Conservation (phyloP, 2,113 vertebrate genomes). For the Triplophysa dalaica region DNA sequence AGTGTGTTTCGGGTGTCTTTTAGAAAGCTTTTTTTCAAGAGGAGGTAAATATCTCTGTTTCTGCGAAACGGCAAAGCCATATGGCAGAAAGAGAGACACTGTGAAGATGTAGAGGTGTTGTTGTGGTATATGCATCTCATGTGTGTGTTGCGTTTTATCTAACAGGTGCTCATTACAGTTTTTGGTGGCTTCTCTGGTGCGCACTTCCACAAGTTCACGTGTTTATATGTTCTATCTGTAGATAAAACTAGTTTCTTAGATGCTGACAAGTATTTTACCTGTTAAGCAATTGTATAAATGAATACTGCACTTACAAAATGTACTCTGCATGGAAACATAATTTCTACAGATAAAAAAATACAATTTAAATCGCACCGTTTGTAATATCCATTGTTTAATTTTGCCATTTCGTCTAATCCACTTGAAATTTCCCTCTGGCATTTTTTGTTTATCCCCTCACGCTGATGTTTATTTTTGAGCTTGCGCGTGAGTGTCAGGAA, state of each 20-base stretch:
- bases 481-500: conserved; percentile 50
- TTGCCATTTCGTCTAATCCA: no score
- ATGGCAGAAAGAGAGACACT: background rate
- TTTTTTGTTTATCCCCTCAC: no score
- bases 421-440: no score
- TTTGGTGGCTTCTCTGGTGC: conserved; percentile 32
- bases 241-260: conserved; percentile 14
- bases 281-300: no score
- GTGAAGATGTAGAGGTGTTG: conserved; percentile 18
- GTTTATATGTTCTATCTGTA: conserved; percentile 50
- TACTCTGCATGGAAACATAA: no score
- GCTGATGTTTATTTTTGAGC: background rate
- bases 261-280: background rate
- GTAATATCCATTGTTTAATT: no score
- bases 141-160: conserved; percentile 11
- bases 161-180: conserved; percentile 48
- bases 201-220: conserved; percentile 30
- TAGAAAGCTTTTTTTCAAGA: background rate
- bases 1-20: background rate
- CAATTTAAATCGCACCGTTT: no score
- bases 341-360: no score
- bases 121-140: conserved; percentile 9
- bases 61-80: conserved; percentile 20
- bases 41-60: background rate
- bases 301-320: no score